Conservation (phyloP, 2,888 invertebrate genomes). For the Bursaphelenchus okinawaensis region DNA sequence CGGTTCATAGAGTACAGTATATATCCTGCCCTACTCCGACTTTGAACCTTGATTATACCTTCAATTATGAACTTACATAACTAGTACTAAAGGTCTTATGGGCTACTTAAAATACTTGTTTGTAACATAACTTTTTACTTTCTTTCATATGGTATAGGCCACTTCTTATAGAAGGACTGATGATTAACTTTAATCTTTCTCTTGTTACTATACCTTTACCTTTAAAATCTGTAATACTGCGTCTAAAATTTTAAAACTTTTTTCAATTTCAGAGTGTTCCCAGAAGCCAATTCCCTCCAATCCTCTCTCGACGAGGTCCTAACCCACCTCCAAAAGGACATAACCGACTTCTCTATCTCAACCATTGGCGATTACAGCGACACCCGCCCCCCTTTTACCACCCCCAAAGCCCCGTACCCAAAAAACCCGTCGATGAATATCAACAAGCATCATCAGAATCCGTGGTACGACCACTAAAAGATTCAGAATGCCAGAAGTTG, state of each 20-base stretch:
- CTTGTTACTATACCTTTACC: no score
- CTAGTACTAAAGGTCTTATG: no score
- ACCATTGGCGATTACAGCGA: constrained; percentile 34
- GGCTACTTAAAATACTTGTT: no score
- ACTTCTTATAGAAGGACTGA: no score
- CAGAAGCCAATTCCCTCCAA: not conserved
- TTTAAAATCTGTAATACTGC: constrained; percentile 3
- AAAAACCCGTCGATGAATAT: not conserved
- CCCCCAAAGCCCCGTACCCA: not conserved
- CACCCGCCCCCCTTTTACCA: constrained; percentile 27
- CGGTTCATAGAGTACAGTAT: no score
- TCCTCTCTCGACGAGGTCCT: constrained; percentile 20
- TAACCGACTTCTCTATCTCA: constrained; percentile 25
- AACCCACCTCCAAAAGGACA: constrained; percentile 26
- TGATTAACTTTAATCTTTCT: no score
- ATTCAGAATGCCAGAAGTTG: constrained; percentile 29
- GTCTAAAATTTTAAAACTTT: not conserved
- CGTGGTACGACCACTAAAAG: constrained; percentile 19
- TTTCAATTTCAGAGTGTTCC: not conserved
- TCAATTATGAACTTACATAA: no score
- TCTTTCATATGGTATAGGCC: no score
- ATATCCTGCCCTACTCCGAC: no score
- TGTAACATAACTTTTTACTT: no score
- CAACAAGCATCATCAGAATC: not conserved
- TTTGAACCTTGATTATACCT: no score